Evolutionary conservation across 2,113 vertebrate genomes (phyloP), one percentile per base, ranked within the genome.

Genomic region (Suricata suricatta): DNA sequence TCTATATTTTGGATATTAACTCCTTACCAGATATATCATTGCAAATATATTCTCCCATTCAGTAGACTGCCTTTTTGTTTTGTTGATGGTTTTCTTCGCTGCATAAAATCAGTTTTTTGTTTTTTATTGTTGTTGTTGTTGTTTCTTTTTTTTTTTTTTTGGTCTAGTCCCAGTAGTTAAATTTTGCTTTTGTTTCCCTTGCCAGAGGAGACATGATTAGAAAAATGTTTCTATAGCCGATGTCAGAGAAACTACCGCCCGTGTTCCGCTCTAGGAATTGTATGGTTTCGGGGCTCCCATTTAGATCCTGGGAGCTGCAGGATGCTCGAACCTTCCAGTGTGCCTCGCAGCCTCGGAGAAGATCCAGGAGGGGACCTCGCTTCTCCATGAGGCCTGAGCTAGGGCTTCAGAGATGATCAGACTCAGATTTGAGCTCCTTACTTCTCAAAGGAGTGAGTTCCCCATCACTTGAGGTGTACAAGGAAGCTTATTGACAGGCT

Each of bases 361-460:
- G 25, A 17, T 50, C 41, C 82, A 0, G 0, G 9, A 0, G 19
- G 17, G 47, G 12, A 47, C 5, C 57, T 60, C 57, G 17, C 57
- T 60, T 23, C 57, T 60, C 57, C 2, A 14, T 5, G 10, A 69
- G 8, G 1, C 12, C 5, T 2, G 50, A 79, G 13, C 27, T 2
- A 2, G 50, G 19, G 12, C 60, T 12, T 91, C 14, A 44, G 35
- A 60, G 63, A 16, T 5, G 31, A 91, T 25, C 33, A 71, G 33
- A 21, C 14, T 77, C 35, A 33, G 17, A 68, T 47, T 47, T 33
- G 27, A 14, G 81, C 52, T 41, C 15, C 2, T 82, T 63, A n/a
- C 68, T 60, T 82, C 33, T 17, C 25, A 63, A 79, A 63, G 50
- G 33, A 71, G 11, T 17, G n/a, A 79, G 38, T 31, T 85, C 23